These are phyloP conservation scores for Lycopodina hypogea DNA, from an alignment of 37 sponge, comb jelly and placozoan species.

Conservation along the genomic window DNA sequence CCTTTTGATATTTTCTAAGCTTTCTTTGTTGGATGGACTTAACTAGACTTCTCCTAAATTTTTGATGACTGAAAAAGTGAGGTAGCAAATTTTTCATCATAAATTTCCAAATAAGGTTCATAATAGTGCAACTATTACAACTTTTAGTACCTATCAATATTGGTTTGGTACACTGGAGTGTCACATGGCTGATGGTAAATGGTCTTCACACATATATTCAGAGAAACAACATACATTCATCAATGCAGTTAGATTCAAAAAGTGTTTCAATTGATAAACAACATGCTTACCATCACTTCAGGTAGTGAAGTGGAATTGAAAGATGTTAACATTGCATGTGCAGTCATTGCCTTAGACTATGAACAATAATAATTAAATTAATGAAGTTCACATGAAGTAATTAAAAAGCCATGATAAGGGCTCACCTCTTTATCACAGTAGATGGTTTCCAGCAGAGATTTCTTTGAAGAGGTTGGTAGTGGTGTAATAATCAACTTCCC, in stretches of 20 bases:
- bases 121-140: not conserved
- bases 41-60: slow-evolving; percentile 30
- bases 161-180: slow-evolving; percentile 41
- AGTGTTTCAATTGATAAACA: not conserved
- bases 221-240: too few relatives aligned
- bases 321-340: slow-evolving; percentile 1
- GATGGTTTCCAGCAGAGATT: slow-evolving; percentile 43
- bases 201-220: slow-evolving; percentile 2
- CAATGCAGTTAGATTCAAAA: too few relatives aligned
- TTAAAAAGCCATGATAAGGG: not conserved
- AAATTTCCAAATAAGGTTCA: not conserved
- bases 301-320: slow-evolving; percentile 15
- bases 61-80: slow-evolving; percentile 26
- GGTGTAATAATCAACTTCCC: not conserved
- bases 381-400: too few relatives aligned
- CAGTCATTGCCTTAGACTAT: slow-evolving; percentile 23
- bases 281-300: not conserved
- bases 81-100: not conserved
- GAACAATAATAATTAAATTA: not conserved
- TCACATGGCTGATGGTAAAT: slow-evolving; percentile 72
- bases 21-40: slow-evolving; percentile 31
- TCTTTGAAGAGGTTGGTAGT: not conserved
- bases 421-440: slow-evolving; percentile 57
- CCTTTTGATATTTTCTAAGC: slow-evolving; percentile 38
- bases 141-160: slow-evolving; percentile 33